phyloP scores from a whole-genome alignment of 2,113 vertebrate species.

The Bothrops jararaca region DNA sequence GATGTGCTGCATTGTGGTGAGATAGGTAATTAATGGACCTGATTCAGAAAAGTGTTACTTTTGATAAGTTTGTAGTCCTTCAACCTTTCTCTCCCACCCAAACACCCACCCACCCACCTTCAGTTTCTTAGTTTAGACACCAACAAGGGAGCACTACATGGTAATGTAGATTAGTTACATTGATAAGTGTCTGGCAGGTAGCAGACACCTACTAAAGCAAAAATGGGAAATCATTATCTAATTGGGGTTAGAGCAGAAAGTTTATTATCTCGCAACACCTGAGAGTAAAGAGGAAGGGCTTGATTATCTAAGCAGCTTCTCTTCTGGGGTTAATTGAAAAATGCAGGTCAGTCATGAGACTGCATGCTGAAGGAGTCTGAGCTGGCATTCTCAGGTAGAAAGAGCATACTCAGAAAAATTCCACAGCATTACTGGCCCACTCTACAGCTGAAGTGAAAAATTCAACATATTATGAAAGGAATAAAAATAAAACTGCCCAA shows the following conservation, averaged over 20 bases:
- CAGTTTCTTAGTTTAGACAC: not conserved
- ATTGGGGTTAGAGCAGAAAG: not conserved
- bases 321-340: not conserved
- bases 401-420: not conserved
- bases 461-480: not conserved
- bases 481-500: not conserved
- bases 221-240: not conserved
- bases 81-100: not conserved
- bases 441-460: not conserved
- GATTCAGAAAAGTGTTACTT: not conserved
- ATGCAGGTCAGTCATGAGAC: not conserved
- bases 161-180: not conserved
- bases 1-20: not conserved
- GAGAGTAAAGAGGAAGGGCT: not conserved
- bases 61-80: not conserved
- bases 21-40: not conserved
- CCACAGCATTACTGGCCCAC: not conserved
- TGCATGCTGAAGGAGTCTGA: not conserved
- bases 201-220: not conserved
- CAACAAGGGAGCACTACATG: not conserved
- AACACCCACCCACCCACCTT: no score
- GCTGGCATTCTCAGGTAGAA: not conserved
- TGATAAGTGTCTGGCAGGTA: not conserved
- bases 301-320: not conserved
- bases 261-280: not conserved